Conservation (phyloP, 2,888 invertebrate species). For the Pocota personata region DNA sequence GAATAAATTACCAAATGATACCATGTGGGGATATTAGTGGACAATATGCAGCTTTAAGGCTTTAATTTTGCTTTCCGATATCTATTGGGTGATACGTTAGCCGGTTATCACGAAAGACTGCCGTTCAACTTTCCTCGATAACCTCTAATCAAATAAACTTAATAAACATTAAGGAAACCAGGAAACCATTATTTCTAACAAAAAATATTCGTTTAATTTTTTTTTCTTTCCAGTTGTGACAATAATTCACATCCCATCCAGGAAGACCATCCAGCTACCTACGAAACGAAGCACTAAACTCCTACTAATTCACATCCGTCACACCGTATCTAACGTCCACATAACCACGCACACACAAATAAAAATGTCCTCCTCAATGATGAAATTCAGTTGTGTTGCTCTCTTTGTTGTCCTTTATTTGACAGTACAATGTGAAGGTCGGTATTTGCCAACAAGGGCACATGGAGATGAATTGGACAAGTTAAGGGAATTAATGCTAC, state of each 20-base stretch:
- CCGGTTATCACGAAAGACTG: no score
- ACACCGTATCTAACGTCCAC: slow-evolving; percentile 8
- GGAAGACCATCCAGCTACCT: neutral
- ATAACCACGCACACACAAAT: neutral
- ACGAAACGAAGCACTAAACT: slow-evolving; percentile 3
- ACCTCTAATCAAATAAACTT: no score
- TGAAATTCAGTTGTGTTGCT: slow-evolving; percentile 76
- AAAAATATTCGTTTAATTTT: slow-evolving; percentile 1
- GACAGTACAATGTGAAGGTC: slow-evolving; percentile 80
- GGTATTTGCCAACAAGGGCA: slow-evolving; percentile 84
- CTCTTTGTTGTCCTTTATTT: slow-evolving; percentile 70
- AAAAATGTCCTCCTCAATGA: slow-evolving; percentile 62
- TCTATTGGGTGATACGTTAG: no score
- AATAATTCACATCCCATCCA: slow-evolving; percentile 30
- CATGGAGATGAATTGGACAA: slow-evolving; percentile 84
- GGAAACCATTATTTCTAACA: neutral
- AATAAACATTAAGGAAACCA: neutral
- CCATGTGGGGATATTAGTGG: no score
- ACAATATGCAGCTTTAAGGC: no score
- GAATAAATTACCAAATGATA: no score
- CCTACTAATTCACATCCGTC: slow-evolving; percentile 21
- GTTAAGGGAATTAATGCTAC: slow-evolving; percentile 84
- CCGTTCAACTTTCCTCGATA: no score
- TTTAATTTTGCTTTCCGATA: no score
- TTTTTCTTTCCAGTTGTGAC: slow-evolving; percentile 32